These are phyloP conservation scores for Wasmannia auropunctata DNA, from an alignment of 1,140 invertebrate genomes.

Conservation along the genomic window DNA sequence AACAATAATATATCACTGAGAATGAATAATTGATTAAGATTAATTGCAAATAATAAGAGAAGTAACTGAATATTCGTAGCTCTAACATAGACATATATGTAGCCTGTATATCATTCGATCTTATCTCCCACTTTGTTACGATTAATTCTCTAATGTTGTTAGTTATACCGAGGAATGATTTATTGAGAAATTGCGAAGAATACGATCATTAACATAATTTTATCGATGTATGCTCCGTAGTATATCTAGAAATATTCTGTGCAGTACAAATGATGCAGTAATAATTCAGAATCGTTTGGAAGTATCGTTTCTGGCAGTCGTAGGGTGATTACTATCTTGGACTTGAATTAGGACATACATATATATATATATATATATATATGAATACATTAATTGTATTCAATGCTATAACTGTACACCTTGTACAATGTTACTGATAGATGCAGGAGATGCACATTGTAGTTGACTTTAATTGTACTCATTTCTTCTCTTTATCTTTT, in stretches of 20 bases:
- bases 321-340: constrained; percentile 13
- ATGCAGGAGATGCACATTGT: not conserved
- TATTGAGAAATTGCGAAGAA: constrained; percentile 31
- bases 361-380: not conserved
- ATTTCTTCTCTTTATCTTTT: not conserved
- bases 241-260: constrained; percentile 30
- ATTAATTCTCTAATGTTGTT: constrained; percentile 58
- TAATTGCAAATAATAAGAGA: constrained; percentile 63
- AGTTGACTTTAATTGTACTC: not conserved
- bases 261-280: constrained; percentile 24
- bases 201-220: constrained; percentile 25
- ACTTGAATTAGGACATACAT: constrained; percentile 7
- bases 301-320: constrained; percentile 6
- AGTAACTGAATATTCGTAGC: constrained; percentile 63
- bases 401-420: constrained; percentile 42
- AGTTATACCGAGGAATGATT: constrained; percentile 45
- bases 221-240: constrained; percentile 2
- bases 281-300: not conserved
- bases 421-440: not conserved
- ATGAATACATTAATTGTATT: no score
- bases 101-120: constrained; percentile 58
- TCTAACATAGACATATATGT: constrained; percentile 47
- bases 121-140: constrained; percentile 60
- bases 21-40: constrained; percentile 61
- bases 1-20: constrained; percentile 61